phyloP scores from a whole-genome alignment of 2,888 invertebrate species.

The Pimpla rufipes region DNA sequence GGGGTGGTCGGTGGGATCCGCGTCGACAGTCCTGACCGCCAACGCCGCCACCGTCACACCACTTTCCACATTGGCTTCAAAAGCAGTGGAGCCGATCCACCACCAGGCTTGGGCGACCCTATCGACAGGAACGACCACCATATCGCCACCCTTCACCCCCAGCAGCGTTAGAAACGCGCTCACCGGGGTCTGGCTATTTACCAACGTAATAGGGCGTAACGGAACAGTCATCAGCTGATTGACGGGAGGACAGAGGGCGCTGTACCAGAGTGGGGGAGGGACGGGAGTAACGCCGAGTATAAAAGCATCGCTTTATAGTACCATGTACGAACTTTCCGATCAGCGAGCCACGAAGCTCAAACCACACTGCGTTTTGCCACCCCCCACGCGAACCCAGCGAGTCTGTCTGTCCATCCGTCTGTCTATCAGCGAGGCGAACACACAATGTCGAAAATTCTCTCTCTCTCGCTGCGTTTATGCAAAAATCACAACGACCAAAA shows the following conservation, averaged over 20 bases:
- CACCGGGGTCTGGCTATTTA: slow-evolving; percentile 73
- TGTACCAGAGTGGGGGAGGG: no score
- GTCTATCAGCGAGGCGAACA: slow-evolving; percentile 17
- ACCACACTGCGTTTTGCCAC: slow-evolving; percentile 13
- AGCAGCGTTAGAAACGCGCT: slow-evolving; percentile 35
- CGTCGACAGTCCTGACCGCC: slow-evolving; percentile 58
- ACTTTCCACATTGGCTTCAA: slow-evolving; percentile 59
- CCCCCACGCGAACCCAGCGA: slow-evolving; percentile 16
- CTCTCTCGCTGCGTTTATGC: slow-evolving; percentile 33
- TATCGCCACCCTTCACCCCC: slow-evolving; percentile 43
- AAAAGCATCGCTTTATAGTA: slow-evolving; percentile 64
- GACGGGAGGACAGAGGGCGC: slow-evolving; percentile 66
- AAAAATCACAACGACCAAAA: slow-evolving; percentile 39
- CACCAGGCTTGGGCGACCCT: slow-evolving; percentile 4
- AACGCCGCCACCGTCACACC: slow-evolving; percentile 55
- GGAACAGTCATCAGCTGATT: slow-evolving; percentile 79
- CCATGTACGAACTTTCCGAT: slow-evolving; percentile 54
- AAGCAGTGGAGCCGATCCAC: slow-evolving; percentile 61
- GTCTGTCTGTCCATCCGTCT: slow-evolving; percentile 18
- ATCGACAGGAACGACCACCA: slow-evolving; percentile 38
- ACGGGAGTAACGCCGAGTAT: slow-evolving; percentile 34
- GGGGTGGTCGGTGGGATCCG: slow-evolving; percentile 31
- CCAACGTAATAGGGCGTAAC: slow-evolving; percentile 78
- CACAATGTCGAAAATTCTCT: slow-evolving; percentile 28
- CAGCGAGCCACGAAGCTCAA: slow-evolving; percentile 40